These are phyloP conservation scores for Cheirogaleus medius DNA, from an alignment of 2,113 vertebrate genomes.

Conservation along the genomic window DNA sequence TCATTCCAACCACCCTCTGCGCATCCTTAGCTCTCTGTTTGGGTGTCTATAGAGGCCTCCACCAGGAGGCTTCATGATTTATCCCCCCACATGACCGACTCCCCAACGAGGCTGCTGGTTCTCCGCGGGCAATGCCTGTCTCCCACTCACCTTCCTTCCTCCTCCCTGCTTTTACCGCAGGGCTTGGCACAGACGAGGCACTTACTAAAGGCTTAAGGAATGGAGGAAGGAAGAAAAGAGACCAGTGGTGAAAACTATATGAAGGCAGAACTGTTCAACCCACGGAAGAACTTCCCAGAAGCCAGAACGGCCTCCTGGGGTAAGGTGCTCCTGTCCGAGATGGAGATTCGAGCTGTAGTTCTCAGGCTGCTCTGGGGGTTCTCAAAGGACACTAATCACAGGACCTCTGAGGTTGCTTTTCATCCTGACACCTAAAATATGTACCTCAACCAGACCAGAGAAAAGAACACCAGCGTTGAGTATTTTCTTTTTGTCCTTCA, in stretches of 20 bases:
- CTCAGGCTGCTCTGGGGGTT: background rate
- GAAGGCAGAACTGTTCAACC: background rate
- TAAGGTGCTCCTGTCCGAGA: rapidly evolving
- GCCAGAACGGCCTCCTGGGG: background rate
- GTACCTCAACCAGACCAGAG: background rate
- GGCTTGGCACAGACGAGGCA: background rate
- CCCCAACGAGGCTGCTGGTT: background rate
- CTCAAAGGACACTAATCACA: background rate
- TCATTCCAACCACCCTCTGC: background rate
- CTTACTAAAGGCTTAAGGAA: background rate
- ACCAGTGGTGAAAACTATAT: background rate
- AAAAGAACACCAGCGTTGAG: background rate
- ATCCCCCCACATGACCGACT: background rate
- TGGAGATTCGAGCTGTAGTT: rapidly evolving
- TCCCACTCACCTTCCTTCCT: background rate
- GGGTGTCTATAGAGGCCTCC: background rate
- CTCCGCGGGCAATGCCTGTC: background rate
- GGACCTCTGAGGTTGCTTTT: background rate
- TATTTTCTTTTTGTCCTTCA: background rate
- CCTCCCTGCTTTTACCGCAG: background rate
- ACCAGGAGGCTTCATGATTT: background rate
- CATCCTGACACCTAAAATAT: background rate
- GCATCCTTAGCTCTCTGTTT: background rate
- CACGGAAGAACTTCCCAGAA: background rate
- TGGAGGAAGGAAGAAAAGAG: background rate